Evolutionary conservation across 2,888 invertebrate genomes (phyloP).

Genomic region (Caenorhabditis parvicauda): DNA sequence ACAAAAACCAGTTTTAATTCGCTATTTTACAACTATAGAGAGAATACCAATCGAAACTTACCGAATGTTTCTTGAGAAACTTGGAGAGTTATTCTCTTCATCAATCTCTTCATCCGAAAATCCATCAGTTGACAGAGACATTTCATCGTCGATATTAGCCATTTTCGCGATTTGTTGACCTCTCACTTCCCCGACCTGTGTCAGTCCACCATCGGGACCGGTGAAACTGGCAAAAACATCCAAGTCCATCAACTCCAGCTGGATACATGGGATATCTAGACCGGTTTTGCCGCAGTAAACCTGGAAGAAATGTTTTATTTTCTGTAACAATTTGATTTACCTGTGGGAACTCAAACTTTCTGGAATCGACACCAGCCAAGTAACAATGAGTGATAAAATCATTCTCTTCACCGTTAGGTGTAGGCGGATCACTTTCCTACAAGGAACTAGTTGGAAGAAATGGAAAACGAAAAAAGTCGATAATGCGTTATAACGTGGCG

Average conservation of each 20-base stretch:
- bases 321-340: conserved; percentile 4
- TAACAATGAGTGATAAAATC: conserved; percentile 10
- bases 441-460: too few species aligned
- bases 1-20: too few species aligned
- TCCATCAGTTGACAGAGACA: conserved; percentile 52
- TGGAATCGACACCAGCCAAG: conserved; percentile 32
- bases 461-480: too few species aligned
- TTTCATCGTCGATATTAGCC: conserved; percentile 60
- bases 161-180: conserved; percentile 50
- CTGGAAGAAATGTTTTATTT: conserved; percentile 4
- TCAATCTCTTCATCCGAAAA: conserved; percentile 38
- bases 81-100: conserved; percentile 42
- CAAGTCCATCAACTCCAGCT: conserved; percentile 32
- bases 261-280: conserved; percentile 38
- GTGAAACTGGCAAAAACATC: conserved; percentile 72
- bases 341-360: conserved; percentile 37
- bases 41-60: too few species aligned
- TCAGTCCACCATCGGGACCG: conserved; percentile 80
- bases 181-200: conserved; percentile 66
- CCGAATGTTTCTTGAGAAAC: background rate
- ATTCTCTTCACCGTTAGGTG: background rate
- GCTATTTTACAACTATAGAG: too few species aligned
- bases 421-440: too few species aligned
- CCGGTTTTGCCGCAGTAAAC: conserved; percentile 48
- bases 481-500: too few species aligned